Evolutionary conservation across 2,888 invertebrate genomes (phyloP), one percentile per base, ranked within the genome.

Genomic region (Petrophora chlorosata): DNA sequence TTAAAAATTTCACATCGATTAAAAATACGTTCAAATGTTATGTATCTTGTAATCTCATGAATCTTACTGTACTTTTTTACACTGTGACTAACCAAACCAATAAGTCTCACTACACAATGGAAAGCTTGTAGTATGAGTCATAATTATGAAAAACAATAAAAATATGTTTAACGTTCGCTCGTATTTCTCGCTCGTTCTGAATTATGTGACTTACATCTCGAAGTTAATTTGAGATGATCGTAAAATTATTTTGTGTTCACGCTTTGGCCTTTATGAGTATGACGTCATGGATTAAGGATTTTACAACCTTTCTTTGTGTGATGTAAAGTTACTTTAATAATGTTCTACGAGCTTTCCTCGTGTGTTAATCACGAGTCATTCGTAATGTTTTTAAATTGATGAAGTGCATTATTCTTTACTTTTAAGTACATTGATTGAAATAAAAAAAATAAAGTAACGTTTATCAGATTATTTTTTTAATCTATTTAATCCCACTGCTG

Each of bases 141-240:
- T 38, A 32, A 48, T 61, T 61, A 63, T 45, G 51, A 67, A 71
- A 68, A 77, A 76, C 63, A 73, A 78, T 79, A 76, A 76, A 76
- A 79, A 69, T 62, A 63, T 70, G 26, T 72, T 72, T 72, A 70
- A 73, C 70, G 67, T 52, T 54, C 48, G 56, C 53, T 65, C 65
- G 64, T 77, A 70, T 68, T 67, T 71, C 60, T 60, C 63, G 53
- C 47, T 34, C 59, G 57, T 52, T 61, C 54, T 48, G 47, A 70
- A 68, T 67, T 63, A 63, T 67, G 62, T 63, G 69, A 73, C 67
- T 70, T 74, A 69, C 63, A 65, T 61, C 59, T 65, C 56, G 53
- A 59, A 63, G 59, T 68, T 63, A 17, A 36, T 54, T 62, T 61
- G 65, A 66, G 50, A 43, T 41, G 59, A 45, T 56, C 64, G 63